Evolutionary conservation across 2,888 invertebrate species (phyloP), one percentile per base, ranked within the genome.

Genomic region (Cheilosia urbana): DNA sequence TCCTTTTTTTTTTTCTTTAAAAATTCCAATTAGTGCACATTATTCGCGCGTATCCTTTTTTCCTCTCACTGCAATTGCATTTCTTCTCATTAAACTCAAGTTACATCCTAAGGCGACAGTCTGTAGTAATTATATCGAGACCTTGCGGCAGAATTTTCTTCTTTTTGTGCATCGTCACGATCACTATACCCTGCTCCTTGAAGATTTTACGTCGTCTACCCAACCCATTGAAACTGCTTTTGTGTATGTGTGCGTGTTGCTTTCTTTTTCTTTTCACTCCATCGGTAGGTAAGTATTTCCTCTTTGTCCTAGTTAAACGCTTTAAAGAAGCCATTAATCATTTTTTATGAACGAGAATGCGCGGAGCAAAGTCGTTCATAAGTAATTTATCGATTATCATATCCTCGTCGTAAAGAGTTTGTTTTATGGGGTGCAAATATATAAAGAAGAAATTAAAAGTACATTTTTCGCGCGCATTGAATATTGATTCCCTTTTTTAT

Each of bases 371-470:
- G 27, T 69, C 45, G 63, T 60, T 80, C 58, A 58, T 80, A 79
- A 84, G 84, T 84, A 80, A 84, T 79, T 84, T 80, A 84, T 80
- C 79, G 84, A 84, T 79, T 84, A 84, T 69, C 75, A 75, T 68
- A 75, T 79, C 75, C 58, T 79, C 30, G 72, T 49, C 47, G 62
- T n/a, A 42, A 40, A 55, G 66, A 63, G 47, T 78, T 73, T 78
- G 55, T 78, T 78, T 78, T 78, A 83, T 78, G 45, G 66, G 42
- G 83, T 78, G 83, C 55, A 78, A 78, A 83, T 71, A 66, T 49
- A 51, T 73, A 62, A 72, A 68, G 60, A 72, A 77, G 72, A 72
- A 83, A 83, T 83, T 83, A 72, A 83, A 83, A 73, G 49, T 42
- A 72, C 66, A 73, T 73, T 49, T 49, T 62, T 51, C 24, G 62